Base-by-base conservation (phyloP, 2,113 vertebrate species). In the Manacus vitellinus region DNA sequence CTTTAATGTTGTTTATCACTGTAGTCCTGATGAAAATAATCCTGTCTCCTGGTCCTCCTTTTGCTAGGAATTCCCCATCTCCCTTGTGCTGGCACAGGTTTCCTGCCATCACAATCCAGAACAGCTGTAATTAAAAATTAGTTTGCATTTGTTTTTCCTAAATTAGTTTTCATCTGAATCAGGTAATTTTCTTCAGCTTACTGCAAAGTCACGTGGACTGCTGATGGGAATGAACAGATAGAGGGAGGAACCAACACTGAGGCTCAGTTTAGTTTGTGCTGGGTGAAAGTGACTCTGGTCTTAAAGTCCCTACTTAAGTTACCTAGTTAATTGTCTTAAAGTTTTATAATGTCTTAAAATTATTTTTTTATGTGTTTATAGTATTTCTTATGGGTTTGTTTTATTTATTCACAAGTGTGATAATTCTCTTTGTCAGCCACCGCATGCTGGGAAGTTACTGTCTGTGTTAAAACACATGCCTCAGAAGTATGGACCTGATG, bases 391-490 rank as follows among this genome's bases (percentile, higher is more conserved):
- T 4, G 41, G 66, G 9, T 27, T 88, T 73, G n/a, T 88, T 67
- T 41, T 70, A 58, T 87, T 51, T 88, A 67, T 85, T 97, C 80
- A 94, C 39, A 72, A 87, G 54, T 88, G 6, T 68, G 67, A 70
- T 97, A 6, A 56, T 96, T 98, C 12, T 95, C 77, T 94, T 97
- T 94, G 71, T 54, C 95, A 99, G 99, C 99, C 99, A 85, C 98
- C 98, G 55, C 99, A 99, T 82, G 99, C 99, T 78, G 99, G 99
- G 85, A 99, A 99, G 96, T 97, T 99, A 75, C 33, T 99, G 94
- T 99, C 99, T 21, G 99, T 99, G 85, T 97, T 99, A 95, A 99
- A 99, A 97, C 99, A 99, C 96, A 99, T 99, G 98, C 99, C 99
- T 93, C 99, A 99, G 94, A 99, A 99, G 95, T 98, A 98, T 16